Evolutionary conservation across 2,888 invertebrate genomes (phyloP), one percentile per base, ranked within the genome.

Genomic region (Idaea biselata): DNA sequence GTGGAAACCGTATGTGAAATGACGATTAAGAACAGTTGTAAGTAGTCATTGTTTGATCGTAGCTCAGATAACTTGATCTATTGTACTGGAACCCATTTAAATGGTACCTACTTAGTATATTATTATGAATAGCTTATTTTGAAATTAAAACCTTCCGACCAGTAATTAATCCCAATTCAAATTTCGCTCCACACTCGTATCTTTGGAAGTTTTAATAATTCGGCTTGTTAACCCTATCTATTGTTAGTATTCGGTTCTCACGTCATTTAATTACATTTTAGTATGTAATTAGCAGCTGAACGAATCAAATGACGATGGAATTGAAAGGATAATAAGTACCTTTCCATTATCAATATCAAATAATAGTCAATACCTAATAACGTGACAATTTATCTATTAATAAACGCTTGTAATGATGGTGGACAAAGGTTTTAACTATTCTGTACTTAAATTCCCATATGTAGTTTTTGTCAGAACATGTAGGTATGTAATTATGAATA

Each of bases 21-120:
- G 89, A 86, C 87, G 90, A 91, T 91, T 91, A 91, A 90, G 84
- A 89, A 91, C 91, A 88, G 89, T 89, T 90, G 86, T 84, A 89
- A 89, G 90, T 89, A 89, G 90, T 87, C 87, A 91, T 92, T 92
- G 92, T 92, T 89, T 77, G 90, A 91, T 92, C 79, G 74, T 66
- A 66, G 69, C 63, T 64, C 64, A 70, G 91, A 91, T 91, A 91
- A 82, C 71, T 65, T 63, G 63, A 69, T 77, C 87, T 77, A 89
- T 89, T 91, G 88, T 91, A 75, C 71, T 65, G 70, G 74, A 70
- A 73, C 75, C 75, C 67, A 66, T 76, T 72, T 78, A 75, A 71
- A 70, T 74, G 73, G 74, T 78, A 84, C 83, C 78, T 76, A 80
- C 66, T 62, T 65, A 58, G 18, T 67, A 62, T 62, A 58, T 60